Conservation (phyloP, 2,113 vertebrate genomes). For the Phyllostomus hastatus region DNA sequence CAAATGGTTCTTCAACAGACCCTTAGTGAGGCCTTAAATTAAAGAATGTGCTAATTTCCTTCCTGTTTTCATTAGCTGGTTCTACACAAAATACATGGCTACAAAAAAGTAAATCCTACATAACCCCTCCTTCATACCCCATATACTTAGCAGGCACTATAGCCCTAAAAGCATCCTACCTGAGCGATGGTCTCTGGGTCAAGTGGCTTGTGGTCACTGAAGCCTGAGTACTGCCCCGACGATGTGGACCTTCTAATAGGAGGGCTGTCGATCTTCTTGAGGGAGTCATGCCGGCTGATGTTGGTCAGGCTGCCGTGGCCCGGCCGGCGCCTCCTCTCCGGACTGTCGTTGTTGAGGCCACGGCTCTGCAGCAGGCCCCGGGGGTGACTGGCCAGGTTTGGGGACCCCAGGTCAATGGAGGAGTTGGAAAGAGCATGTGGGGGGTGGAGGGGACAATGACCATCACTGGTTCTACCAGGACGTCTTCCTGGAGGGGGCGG, state of each 20-base stretch:
- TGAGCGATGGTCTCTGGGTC: slow-evolving; percentile 98
- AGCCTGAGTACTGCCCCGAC: slow-evolving; percentile 94
- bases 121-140: accelerated
- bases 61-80: neutral
- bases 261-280: slow-evolving; percentile 96
- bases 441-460: slow-evolving; percentile 91
- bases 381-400: slow-evolving; percentile 87
- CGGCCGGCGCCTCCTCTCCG: slow-evolving; percentile 88
- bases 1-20: neutral
- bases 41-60: neutral
- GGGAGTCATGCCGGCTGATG: slow-evolving; percentile 94
- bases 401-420: slow-evolving; percentile 88
- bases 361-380: slow-evolving; percentile 91
- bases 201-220: slow-evolving; percentile 93
- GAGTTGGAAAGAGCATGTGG: slow-evolving; percentile 88
- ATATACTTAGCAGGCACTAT: neutral
- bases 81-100: neutral
- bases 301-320: slow-evolving; percentile 94
- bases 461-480: slow-evolving; percentile 89
- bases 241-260: slow-evolving; percentile 97
- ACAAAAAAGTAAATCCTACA: neutral
- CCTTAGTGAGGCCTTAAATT: neutral
- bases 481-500: slow-evolving; percentile 88
- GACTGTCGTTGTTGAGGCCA: slow-evolving; percentile 89
- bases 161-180: slow-evolving; percentile 81